A percentile compares a stretch with the other conserved stretches of the same genome.
These are phyloP conservation scores for Chiridota heheva DNA, from an alignment of 35 echinoderm and acorn worm genomes.

Conservation along the genomic window DNA sequence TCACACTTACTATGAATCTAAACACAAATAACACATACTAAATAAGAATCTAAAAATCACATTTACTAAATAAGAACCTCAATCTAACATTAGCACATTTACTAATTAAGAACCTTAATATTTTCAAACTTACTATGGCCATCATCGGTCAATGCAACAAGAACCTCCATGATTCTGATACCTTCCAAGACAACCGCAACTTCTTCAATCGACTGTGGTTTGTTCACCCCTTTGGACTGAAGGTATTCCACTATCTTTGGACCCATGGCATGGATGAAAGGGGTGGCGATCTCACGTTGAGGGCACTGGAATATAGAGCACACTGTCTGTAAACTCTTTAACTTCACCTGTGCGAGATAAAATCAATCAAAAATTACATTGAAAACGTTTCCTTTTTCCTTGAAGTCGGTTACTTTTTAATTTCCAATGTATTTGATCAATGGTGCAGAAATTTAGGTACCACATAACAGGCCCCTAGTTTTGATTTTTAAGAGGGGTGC, in stretches of 20 bases:
- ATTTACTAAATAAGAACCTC: neutral
- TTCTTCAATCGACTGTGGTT: conserved; percentile 72
- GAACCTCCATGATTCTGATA: conserved; percentile 73
- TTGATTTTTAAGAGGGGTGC: too few species aligned
- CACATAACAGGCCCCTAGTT: too few species aligned
- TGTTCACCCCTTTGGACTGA: conserved; percentile 63
- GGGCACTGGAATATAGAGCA: conserved; percentile 87
- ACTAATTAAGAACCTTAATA: too few species aligned
- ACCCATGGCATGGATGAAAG: conserved; percentile 90
- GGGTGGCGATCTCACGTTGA: conserved; percentile 76
- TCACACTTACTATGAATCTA: too few species aligned
- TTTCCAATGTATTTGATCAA: too few species aligned
- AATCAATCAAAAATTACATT: neutral
- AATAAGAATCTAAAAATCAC: neutral
- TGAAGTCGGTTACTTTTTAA: too few species aligned
- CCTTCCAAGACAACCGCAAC: conserved; percentile 87
- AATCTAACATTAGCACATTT: neutral
- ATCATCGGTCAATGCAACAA: conserved; percentile 89
- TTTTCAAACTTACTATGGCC: conserved; percentile 73
- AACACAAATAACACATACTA: too few species aligned
- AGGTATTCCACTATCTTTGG: conserved; percentile 86
- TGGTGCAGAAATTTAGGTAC: too few species aligned
- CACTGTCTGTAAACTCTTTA: conserved; percentile 87
- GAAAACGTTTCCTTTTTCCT: too few species aligned
- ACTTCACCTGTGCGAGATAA: conserved; percentile 62